These are phyloP conservation scores for Whitmania pigra DNA, from an alignment of 1,140 invertebrate genomes.

Conservation along the genomic window DNA sequence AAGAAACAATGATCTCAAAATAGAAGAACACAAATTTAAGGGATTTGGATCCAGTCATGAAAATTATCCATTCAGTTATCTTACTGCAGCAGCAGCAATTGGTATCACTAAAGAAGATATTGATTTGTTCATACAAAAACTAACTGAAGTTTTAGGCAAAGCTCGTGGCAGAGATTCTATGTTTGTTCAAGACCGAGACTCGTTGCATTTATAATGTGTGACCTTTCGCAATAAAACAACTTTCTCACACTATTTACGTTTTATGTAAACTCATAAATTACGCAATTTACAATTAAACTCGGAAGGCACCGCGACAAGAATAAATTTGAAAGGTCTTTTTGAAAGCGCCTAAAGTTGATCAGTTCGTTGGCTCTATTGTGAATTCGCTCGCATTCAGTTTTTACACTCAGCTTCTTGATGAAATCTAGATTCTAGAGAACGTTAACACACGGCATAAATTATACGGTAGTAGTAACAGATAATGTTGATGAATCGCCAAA, in stretches of 20 bases:
- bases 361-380: too few relatives aligned
- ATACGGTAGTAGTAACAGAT: conserved; percentile 2
- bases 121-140: conserved; percentile 52
- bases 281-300: conserved; percentile 2
- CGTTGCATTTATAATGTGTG: background rate
- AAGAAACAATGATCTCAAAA: conserved; percentile 22
- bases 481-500: background rate
- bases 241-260: background rate
- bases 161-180: background rate
- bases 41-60: conserved; percentile 59
- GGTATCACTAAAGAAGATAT: conserved; percentile 57
- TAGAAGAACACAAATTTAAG: conserved; percentile 36
- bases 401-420: too few relatives aligned
- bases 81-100: conserved; percentile 58
- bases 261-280: background rate
- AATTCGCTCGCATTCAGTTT: too few relatives aligned
- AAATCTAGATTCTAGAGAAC: too few relatives aligned
- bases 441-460: background rate
- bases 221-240: background rate
- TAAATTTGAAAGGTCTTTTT: background rate
- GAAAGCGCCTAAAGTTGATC: too few relatives aligned
- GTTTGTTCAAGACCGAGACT: background rate
- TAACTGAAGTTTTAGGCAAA: conserved; percentile 33
- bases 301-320: background rate
- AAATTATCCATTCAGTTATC: conserved; percentile 52